Percentiles rank a stretch among this genome's conserved stretches.
Conservation (phyloP, 30 jellyfish, hydroid and myxozoan species). For the Mastigias papua region DNA sequence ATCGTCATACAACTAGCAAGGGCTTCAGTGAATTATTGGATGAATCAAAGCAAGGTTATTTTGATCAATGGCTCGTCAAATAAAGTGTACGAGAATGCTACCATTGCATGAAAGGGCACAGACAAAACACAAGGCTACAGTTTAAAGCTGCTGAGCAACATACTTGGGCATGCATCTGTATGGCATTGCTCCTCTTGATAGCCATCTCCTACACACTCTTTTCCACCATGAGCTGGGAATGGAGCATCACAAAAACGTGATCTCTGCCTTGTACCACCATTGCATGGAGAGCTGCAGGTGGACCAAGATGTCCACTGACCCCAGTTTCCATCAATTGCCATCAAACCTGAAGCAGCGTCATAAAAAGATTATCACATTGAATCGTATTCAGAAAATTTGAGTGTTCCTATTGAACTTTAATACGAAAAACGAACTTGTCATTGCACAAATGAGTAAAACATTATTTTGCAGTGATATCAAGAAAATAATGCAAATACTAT, state of each 20-base stretch:
- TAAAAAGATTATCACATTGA: background rate
- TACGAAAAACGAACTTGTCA: too few species aligned
- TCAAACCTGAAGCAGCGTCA: background rate
- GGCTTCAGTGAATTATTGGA: too few species aligned
- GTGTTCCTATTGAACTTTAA: too few species aligned
- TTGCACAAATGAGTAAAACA: too few species aligned
- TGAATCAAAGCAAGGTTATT: too few species aligned
- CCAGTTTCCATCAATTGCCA: slow-evolving; percentile 52
- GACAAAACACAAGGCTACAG: too few species aligned
- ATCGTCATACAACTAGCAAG: too few species aligned
- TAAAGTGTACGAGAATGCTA: too few species aligned
- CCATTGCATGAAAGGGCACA: background rate
- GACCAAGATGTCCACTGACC: slow-evolving; percentile 77
- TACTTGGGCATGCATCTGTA: slow-evolving; percentile 73
- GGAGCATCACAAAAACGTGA: slow-evolving; percentile 77
- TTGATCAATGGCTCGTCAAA: too few species aligned
- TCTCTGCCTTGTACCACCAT: slow-evolving; percentile 66
- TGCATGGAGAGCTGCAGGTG: slow-evolving; percentile 58
- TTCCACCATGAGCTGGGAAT: slow-evolving; percentile 80
- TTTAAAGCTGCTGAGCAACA: background rate
- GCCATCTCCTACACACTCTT: slow-evolving; percentile 36
- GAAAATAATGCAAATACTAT: too few species aligned
- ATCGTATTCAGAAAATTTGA: too few species aligned
- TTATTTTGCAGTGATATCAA: too few species aligned
- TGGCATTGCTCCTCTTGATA: slow-evolving; percentile 41